phyloP scores from a whole-genome alignment of 2,888 invertebrate genomes.

The Dyspetes luteomarginatus region DNA sequence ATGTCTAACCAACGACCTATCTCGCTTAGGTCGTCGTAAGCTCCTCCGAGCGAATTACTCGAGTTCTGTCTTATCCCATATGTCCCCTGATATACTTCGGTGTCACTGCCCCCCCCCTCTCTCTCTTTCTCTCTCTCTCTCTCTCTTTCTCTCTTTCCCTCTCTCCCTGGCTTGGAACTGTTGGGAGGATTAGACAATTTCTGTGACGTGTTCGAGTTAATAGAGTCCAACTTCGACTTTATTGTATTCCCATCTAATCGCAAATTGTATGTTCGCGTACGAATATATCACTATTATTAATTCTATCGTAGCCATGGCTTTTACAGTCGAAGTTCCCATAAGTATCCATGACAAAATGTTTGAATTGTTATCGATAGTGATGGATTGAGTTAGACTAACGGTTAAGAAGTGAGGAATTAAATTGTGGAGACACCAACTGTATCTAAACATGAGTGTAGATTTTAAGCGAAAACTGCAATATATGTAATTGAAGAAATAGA shows the following conservation, averaged over 20 bases:
- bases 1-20: background rate
- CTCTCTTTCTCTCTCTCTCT: background rate
- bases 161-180: background rate
- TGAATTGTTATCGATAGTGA: too few species aligned
- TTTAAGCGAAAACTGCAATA: too few species aligned
- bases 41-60: slow-evolving; percentile 72
- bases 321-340: too few species aligned
- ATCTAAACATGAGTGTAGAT: too few species aligned
- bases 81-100: slow-evolving; percentile 8
- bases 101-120: too few species aligned
- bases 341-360: too few species aligned
- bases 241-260: slow-evolving; percentile 29
- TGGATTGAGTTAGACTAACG: too few species aligned
- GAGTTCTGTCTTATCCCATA: slow-evolving; percentile 54
- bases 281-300: background rate
- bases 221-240: slow-evolving; percentile 36
- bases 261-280: background rate
- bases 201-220: slow-evolving; percentile 38
- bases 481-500: too few species aligned
- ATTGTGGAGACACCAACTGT: too few species aligned
- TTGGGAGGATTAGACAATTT: slow-evolving; percentile 32
- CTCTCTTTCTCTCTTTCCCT: background rate
- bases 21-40: slow-evolving; percentile 59
- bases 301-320: background rate
- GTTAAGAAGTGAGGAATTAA: too few species aligned